Conservation (phyloP, 2,888 invertebrate genomes). For the Sminthurides aquaticus region DNA sequence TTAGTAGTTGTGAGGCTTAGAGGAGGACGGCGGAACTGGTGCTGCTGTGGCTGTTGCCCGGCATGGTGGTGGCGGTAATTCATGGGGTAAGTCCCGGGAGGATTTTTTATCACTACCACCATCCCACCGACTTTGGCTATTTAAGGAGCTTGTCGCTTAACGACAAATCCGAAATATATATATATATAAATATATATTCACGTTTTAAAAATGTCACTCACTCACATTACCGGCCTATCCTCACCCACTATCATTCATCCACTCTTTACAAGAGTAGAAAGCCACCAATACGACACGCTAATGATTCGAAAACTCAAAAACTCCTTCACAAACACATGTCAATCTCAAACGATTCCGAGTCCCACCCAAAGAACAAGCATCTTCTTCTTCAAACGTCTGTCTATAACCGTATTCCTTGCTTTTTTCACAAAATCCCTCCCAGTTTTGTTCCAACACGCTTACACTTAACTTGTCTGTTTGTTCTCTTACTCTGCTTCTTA, state of each 20-base stretch:
- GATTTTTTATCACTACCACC: conserved; percentile 43
- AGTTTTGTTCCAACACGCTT: too few species aligned
- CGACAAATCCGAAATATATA: neutral
- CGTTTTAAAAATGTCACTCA: neutral
- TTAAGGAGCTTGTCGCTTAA: neutral
- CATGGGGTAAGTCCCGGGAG: conserved; percentile 32
- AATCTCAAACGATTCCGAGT: too few species aligned
- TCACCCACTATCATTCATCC: neutral
- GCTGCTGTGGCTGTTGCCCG: conserved; percentile 30
- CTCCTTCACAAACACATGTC: neutral
- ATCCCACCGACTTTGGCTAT: conserved; percentile 19
- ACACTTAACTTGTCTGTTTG: too few species aligned
- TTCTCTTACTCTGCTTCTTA: too few species aligned
- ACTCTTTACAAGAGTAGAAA: too few species aligned
- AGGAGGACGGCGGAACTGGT: conserved; percentile 21
- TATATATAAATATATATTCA: too few species aligned
- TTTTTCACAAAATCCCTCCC: too few species aligned
- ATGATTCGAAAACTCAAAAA: neutral
- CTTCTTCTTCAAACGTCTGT: too few species aligned
- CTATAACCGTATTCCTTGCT: too few species aligned
- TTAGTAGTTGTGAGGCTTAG: conserved; percentile 13
- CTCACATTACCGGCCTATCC: neutral
- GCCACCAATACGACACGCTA: neutral
- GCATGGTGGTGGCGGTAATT: conserved; percentile 20
- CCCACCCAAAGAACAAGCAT: too few species aligned